Percentiles rank a stretch among this genome's conserved stretches.
These are phyloP conservation scores for Chironomus riparius DNA, from an alignment of 2,888 invertebrate species.

Conservation along the genomic window DNA sequence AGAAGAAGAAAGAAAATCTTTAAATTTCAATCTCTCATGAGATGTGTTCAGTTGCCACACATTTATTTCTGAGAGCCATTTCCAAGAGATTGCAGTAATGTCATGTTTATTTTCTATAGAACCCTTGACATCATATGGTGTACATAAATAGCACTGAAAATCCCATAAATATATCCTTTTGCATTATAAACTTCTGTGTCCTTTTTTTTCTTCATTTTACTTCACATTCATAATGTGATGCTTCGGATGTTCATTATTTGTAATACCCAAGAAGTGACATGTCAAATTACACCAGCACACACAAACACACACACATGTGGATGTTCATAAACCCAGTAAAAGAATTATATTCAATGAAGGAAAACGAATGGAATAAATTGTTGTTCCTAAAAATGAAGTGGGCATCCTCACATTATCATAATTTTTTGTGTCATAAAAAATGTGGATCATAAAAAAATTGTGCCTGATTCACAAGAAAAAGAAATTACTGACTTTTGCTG, in stretches of 20 bases:
- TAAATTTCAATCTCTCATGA: conserved; percentile 18
- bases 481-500: neutral
- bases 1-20: conserved; percentile 2
- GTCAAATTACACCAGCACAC: neutral
- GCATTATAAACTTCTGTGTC: neutral
- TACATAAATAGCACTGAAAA: neutral
- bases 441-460: neutral
- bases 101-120: too few species aligned
- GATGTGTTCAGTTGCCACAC: neutral
- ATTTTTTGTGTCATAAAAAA: neutral
- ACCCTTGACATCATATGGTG: neutral
- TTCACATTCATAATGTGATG: neutral
- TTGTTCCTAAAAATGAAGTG: neutral
- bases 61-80: neutral
- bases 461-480: neutral
- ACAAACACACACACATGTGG: too few species aligned
- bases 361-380: too few species aligned
- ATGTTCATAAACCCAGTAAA: too few species aligned
- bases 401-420: neutral
- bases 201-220: neutral
- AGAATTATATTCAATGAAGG: too few species aligned
- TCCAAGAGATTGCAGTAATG: neutral
- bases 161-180: neutral
- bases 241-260: too few species aligned
- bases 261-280: neutral